Evolutionary conservation across 2,888 invertebrate genomes (phyloP).

Genomic region (Ochropacha duplaris): DNA sequence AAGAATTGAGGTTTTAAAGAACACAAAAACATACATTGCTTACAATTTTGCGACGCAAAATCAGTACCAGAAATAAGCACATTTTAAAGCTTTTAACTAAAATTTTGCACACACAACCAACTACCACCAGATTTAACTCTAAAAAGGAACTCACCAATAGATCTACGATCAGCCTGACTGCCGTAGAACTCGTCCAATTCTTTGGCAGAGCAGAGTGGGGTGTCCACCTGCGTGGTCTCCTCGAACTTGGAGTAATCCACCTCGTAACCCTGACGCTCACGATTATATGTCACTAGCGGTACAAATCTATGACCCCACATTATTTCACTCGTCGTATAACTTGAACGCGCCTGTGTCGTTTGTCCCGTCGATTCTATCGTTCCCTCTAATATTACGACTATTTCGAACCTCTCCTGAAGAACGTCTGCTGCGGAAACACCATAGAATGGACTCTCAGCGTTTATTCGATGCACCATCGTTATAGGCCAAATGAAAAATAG

Average conservation of each 20-base stretch:
- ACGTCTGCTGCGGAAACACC: conserved; percentile 92
- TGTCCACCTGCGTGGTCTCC: conserved; percentile 89
- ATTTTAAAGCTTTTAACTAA: conserved; percentile 36
- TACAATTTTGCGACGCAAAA: not conserved
- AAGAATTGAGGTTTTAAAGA: not conserved
- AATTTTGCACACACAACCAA: conserved; percentile 49
- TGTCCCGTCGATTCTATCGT: conserved; percentile 92
- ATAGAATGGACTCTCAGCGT: conserved; percentile 92
- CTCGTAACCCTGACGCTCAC: conserved; percentile 88
- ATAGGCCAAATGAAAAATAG: conserved; percentile 97
- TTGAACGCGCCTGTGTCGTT: conserved; percentile 88
- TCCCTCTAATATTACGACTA: conserved; percentile 92
- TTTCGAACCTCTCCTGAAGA: conserved; percentile 90
- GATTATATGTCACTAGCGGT: conserved; percentile 88
- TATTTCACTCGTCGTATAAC: conserved; percentile 90
- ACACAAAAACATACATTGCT: not conserved
- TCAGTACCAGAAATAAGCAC: conserved; percentile 27
- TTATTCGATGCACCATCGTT: conserved; percentile 93
- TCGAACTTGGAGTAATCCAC: conserved; percentile 93
- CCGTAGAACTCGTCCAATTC: conserved; percentile 86
- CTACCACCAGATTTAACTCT: conserved; percentile 48
- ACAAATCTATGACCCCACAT: conserved; percentile 92
- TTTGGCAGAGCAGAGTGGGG: conserved; percentile 89
- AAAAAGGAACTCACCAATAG: conserved; percentile 76
- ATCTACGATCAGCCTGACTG: conserved; percentile 80